Conservation (phyloP, 2,797 vertebrate genomes). For the Apodemus agrarius region DNA sequence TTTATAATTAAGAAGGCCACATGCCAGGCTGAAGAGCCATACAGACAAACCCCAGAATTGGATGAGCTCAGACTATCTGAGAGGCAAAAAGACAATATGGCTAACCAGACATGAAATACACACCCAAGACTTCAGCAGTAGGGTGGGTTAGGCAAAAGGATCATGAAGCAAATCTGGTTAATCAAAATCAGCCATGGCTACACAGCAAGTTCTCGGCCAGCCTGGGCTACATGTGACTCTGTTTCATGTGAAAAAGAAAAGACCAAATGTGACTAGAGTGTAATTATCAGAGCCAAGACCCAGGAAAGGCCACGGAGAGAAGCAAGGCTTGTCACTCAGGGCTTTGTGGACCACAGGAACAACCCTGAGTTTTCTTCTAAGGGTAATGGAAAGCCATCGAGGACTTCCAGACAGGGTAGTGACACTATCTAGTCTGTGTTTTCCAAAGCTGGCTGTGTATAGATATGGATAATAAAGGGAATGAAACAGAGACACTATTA, state of each 20-base stretch:
- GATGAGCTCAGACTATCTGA: neutral
- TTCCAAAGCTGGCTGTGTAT: conserved; percentile 1
- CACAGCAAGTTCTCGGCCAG: neutral
- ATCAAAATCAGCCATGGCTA: neutral
- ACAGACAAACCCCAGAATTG: neutral
- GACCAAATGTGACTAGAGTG: neutral
- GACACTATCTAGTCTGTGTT: neutral
- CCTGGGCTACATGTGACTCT: neutral
- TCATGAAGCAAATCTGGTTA: neutral
- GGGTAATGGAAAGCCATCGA: neutral
- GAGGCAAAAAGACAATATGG: neutral
- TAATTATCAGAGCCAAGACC: neutral
- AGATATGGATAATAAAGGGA: neutral
- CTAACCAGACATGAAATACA: neutral
- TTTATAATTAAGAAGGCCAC: neutral
- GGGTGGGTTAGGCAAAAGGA: neutral
- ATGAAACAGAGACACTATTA: neutral
- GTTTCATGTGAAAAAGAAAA: neutral
- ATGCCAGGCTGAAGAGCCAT: neutral
- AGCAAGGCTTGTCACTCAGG: neutral
- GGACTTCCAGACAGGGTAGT: neutral
- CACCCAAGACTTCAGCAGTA: neutral
- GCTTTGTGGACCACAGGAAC: neutral
- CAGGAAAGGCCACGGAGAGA: neutral
- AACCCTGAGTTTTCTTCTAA: neutral